These are phyloP conservation scores for Bos indicus DNA, from an alignment of 2,113 vertebrate genomes.

Conservation along the genomic window DNA sequence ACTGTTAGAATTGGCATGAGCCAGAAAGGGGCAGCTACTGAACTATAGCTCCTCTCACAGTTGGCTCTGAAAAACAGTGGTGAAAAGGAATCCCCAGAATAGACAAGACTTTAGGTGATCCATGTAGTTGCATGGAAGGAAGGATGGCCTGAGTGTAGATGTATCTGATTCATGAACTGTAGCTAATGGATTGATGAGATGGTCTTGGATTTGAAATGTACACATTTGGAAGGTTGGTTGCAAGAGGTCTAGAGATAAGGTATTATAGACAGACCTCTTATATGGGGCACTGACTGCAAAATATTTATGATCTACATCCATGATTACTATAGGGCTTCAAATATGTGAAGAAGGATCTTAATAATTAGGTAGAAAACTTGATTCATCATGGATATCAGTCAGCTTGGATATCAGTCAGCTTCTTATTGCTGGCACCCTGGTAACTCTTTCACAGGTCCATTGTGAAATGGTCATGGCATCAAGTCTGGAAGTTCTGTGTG, in stretches of 20 bases:
- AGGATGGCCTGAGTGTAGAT: background rate
- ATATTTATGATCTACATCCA: background rate
- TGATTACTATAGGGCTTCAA: background rate
- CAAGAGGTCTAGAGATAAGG: background rate
- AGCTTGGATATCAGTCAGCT: background rate
- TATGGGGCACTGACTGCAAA: background rate
- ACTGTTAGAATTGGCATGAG: background rate
- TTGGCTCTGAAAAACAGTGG: background rate
- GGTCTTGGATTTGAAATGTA: background rate
- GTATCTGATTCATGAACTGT: background rate
- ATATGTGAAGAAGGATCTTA: background rate
- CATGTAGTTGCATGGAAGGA: background rate
- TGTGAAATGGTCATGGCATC: background rate
- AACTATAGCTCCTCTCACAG: background rate
- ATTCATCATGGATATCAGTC: background rate
- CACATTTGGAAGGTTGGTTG: background rate
- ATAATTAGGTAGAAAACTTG: background rate
- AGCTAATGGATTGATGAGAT: background rate
- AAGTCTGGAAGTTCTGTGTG: background rate
- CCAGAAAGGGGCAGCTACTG: background rate
- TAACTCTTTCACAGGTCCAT: background rate
- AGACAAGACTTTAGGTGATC: background rate
- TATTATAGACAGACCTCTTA: background rate
- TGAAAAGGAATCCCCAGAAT: background rate
- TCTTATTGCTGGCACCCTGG: background rate